Evolutionary conservation across 1,140 invertebrate genomes (phyloP).

Genomic region (Carposina sasakii): DNA sequence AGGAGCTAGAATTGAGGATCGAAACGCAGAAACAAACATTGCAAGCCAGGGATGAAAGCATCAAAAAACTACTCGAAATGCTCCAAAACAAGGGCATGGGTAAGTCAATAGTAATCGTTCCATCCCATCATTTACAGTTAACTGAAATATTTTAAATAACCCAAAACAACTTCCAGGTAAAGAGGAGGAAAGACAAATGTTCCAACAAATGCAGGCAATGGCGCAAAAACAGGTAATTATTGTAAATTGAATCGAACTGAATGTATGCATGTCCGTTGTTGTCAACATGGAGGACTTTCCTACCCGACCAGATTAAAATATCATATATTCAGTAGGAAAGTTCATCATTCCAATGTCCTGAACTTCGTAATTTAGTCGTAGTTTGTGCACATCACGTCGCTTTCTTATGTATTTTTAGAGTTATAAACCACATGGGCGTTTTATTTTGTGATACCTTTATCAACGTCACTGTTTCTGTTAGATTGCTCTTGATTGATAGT

Average conservation of each 20-base stretch:
- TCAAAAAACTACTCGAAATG: constrained; percentile 99
- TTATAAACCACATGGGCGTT: constrained; percentile 62
- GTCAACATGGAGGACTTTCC: no score
- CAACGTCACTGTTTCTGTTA: constrained; percentile 66
- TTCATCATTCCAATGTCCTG: no score
- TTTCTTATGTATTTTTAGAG: constrained; percentile 48
- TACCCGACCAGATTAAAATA: no score
- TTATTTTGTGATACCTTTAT: constrained; percentile 72
- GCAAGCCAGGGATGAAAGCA: constrained; percentile 95
- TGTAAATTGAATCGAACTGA: constrained; percentile 6
- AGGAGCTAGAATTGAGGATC: constrained; percentile 96
- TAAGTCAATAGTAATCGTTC: no score
- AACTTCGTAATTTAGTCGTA: constrained; percentile 41
- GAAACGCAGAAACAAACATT: constrained; percentile 99
- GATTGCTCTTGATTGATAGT: constrained; percentile 68
- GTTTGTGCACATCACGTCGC: constrained; percentile 54
- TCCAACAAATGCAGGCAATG: constrained; percentile 96
- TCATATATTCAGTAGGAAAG: no score
- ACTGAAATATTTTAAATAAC: constrained; percentile 23
- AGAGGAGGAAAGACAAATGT: constrained; percentile 95
- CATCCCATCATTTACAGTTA: no score
- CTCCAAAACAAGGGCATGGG: constrained; percentile 97
- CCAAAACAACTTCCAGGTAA: constrained; percentile 78
- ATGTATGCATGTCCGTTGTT: neutral
- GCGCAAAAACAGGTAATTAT: constrained; percentile 95